Evolutionary conservation across 2,888 invertebrate genomes (phyloP).

Genomic region (Notodonta dromedarius): DNA sequence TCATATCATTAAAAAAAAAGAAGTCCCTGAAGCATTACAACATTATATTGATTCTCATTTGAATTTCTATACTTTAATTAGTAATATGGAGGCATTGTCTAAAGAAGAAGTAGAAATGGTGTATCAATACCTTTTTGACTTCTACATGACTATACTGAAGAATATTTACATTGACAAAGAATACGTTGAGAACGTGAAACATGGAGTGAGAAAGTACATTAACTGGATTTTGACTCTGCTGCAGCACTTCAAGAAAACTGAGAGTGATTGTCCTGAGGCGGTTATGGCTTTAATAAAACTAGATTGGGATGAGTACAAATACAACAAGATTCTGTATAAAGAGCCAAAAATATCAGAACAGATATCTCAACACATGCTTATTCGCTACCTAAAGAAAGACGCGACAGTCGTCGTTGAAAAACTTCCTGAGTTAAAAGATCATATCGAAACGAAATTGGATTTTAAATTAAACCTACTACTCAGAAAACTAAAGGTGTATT

Average conservation of each 20-base stretch:
- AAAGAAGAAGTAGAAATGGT: constrained; percentile 25
- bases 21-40: constrained; percentile 35
- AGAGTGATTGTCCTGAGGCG: constrained; percentile 49
- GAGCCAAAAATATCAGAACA: too few species aligned
- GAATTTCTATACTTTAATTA: constrained; percentile 19
- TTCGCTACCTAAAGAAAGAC: constrained; percentile 23
- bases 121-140: constrained; percentile 33
- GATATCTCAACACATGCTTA: constrained; percentile 9
- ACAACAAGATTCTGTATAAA: constrained; percentile 12
- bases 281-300: constrained; percentile 44
- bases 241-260: constrained; percentile 39
- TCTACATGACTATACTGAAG: constrained; percentile 40
- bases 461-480: constrained; percentile 42
- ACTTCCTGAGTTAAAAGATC: constrained; percentile 17
- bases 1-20: constrained; percentile 47
- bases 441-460: constrained; percentile 8
- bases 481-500: constrained; percentile 58
- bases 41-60: constrained; percentile 4
- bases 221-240: constrained; percentile 37
- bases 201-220: constrained; percentile 29
- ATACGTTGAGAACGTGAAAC: constrained; percentile 33
- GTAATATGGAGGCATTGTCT: constrained; percentile 4
- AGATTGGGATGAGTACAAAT: constrained; percentile 32
- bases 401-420: constrained; percentile 18
- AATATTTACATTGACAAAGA: constrained; percentile 26